Evolutionary conservation across 2,888 invertebrate genomes (phyloP).

Genomic region (Megaustenia siamemsis): DNA sequence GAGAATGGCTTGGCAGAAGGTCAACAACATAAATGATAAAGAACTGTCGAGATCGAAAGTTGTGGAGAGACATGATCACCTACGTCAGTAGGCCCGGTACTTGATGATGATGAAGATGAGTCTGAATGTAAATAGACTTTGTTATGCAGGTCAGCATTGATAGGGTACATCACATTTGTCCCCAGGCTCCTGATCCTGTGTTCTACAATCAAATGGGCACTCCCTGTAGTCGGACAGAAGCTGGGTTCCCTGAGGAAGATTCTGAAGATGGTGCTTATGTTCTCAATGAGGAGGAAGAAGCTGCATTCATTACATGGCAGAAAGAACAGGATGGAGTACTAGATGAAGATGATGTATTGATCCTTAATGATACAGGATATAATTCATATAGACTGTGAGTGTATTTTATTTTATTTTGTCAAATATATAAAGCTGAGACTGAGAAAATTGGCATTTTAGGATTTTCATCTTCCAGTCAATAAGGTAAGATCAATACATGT

Average conservation of each 20-base stretch:
- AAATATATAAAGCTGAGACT: neutral
- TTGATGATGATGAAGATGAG: too few relatives aligned
- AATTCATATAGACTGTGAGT: slow-evolving; percentile 44
- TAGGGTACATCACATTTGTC: neutral
- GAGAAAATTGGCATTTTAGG: neutral
- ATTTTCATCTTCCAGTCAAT: too few relatives aligned
- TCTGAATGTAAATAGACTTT: too few relatives aligned
- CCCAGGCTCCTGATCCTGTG: slow-evolving; percentile 68
- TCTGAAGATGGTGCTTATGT: slow-evolving; percentile 59
- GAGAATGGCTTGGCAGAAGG: too few relatives aligned
- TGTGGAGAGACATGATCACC: too few relatives aligned
- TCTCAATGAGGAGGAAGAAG: slow-evolving; percentile 68
- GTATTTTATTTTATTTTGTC: neutral
- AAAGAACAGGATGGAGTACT: slow-evolving; percentile 56
- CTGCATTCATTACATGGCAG: slow-evolving; percentile 66
- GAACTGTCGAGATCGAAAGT: too few relatives aligned
- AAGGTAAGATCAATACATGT: too few relatives aligned
- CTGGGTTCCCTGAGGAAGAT: slow-evolving; percentile 64
- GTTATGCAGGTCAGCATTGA: too few relatives aligned
- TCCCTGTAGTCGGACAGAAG: slow-evolving; percentile 69
- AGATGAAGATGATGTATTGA: neutral
- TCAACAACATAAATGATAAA: too few relatives aligned
- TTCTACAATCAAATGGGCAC: slow-evolving; percentile 70
- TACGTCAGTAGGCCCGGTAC: too few relatives aligned
- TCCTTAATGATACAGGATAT: slow-evolving; percentile 47